These are phyloP conservation scores for Python bivittatus DNA, from an alignment of 2,113 vertebrate genomes.

Conservation along the genomic window DNA sequence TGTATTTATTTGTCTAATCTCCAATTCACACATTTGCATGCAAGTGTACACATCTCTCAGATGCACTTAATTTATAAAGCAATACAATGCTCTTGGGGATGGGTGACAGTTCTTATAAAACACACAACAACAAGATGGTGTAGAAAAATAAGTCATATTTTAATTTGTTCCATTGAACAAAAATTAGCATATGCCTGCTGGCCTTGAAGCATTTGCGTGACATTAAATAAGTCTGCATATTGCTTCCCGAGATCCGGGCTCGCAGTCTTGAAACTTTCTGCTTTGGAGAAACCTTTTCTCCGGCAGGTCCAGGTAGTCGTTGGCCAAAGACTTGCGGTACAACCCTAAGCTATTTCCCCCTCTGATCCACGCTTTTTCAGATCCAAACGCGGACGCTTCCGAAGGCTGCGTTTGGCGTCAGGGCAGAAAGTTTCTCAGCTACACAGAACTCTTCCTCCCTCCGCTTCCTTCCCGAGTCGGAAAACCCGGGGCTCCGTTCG, in stretches of 20 bases:
- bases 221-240: too few relatives aligned
- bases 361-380: background rate
- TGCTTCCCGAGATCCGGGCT: background rate
- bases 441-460: background rate
- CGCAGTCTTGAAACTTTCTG: background rate
- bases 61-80: background rate
- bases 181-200: background rate
- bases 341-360: background rate
- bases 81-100: background rate
- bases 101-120: background rate
- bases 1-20: background rate
- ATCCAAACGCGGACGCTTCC: background rate
- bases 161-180: background rate
- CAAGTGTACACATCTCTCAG: background rate
- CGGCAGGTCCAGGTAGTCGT: background rate
- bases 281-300: too few relatives aligned
- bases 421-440: background rate
- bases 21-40: background rate
- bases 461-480: too few relatives aligned
- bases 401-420: rapidly evolving
- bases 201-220: background rate
- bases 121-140: background rate
- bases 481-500: background rate
- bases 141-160: background rate
- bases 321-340: too few relatives aligned